Evolutionary conservation across 2,888 invertebrate genomes (phyloP).

Genomic region (Chironomus tentans): DNA sequence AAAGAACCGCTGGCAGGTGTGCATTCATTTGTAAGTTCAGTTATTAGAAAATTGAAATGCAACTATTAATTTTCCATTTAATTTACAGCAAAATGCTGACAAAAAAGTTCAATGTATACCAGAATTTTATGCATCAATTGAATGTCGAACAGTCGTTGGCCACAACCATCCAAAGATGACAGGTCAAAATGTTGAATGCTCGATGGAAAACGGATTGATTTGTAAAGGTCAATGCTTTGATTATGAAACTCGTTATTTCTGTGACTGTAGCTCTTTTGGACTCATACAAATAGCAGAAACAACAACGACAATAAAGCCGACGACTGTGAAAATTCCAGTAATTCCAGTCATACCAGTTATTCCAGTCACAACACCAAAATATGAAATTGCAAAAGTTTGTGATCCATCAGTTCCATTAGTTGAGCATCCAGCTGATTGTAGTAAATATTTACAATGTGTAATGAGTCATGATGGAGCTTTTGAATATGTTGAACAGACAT

Average conservation of each 20-base stretch:
- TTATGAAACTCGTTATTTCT: conserved; percentile 73
- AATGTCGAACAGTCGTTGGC: conserved; percentile 59
- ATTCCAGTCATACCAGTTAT: neutral
- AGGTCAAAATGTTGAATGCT: conserved; percentile 67
- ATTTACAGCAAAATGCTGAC: conserved; percentile 35
- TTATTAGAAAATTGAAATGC: conserved; percentile 5
- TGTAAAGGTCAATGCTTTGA: conserved; percentile 65
- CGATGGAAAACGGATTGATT: conserved; percentile 59
- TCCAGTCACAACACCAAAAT: conserved; percentile 32
- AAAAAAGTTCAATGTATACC: conserved; percentile 49
- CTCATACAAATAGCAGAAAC: neutral
- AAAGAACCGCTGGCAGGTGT: conserved; percentile 50
- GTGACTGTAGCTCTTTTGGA: conserved; percentile 46
- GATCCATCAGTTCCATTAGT: conserved; percentile 48
- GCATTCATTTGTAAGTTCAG: conserved; percentile 32
- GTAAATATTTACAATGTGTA: conserved; percentile 59
- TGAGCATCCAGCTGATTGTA: conserved; percentile 56
- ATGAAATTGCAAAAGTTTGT: conserved; percentile 32
- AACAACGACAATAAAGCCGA: too few species aligned
- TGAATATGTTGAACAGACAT: conserved; percentile 53
- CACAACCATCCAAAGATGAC: conserved; percentile 58
- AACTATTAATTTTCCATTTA: conserved; percentile 20
- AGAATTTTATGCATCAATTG: conserved; percentile 58
- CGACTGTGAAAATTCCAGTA: neutral
- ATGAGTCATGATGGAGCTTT: conserved; percentile 41